phyloP scores from a whole-genome alignment of 2,113 vertebrate genomes.

The Corythornis madagascariensis region DNA sequence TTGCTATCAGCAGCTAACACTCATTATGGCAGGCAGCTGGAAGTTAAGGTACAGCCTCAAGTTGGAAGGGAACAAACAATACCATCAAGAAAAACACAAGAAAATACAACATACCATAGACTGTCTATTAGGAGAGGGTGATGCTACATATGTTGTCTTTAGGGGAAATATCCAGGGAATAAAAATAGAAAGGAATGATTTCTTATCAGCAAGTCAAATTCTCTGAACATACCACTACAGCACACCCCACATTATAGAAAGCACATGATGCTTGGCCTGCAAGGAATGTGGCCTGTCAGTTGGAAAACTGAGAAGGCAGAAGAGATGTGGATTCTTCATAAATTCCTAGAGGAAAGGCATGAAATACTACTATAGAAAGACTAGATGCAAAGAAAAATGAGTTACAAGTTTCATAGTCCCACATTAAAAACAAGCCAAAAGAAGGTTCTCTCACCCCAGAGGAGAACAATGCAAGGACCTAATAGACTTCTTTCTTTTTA shows the following conservation, averaged over 20 bases:
- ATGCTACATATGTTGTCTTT: background rate
- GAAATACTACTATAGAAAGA: background rate
- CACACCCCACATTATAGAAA: conserved; percentile 12
- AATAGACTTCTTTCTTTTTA: background rate
- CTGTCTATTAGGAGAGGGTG: background rate
- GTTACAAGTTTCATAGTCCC: background rate
- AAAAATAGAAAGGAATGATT: conserved; percentile 63
- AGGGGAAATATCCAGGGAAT: background rate
- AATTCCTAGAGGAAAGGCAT: background rate
- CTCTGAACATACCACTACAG: background rate
- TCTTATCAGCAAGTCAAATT: conserved; percentile 41
- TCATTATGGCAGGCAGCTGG: background rate
- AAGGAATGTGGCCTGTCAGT: conserved; percentile 1
- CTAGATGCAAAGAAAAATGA: background rate
- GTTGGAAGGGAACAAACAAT: background rate
- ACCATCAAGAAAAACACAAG: background rate
- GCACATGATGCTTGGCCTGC: conserved; percentile 13
- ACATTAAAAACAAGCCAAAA: background rate
- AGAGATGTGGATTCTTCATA: background rate
- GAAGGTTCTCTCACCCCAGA: background rate
- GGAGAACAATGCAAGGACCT: background rate
- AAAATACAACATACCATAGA: background rate
- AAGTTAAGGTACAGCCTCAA: background rate
- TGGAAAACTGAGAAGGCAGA: background rate
- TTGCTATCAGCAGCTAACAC: background rate